phyloP scores from a whole-genome alignment of 2,888 invertebrate genomes.

The Penaeus monodon region DNA sequence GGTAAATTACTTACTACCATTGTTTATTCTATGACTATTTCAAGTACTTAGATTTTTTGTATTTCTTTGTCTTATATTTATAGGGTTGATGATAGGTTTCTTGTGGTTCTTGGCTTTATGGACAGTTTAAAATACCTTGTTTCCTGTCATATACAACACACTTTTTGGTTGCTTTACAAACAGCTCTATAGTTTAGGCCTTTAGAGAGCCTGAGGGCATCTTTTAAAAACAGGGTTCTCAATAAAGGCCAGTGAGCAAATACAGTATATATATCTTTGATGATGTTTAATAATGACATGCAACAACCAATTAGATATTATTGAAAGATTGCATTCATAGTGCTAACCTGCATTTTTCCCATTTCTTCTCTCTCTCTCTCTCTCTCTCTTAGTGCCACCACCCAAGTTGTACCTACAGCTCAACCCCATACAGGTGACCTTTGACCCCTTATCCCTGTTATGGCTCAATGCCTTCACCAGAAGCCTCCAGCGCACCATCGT shows the following conservation, averaged over 20 bases:
- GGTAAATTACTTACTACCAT: constrained; percentile 73
- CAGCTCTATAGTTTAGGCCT: background rate
- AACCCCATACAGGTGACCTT: constrained; percentile 91
- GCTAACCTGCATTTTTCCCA: background rate
- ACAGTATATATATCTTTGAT: no score
- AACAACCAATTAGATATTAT: no score
- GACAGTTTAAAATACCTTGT: no score
- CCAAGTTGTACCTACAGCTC: constrained; percentile 90
- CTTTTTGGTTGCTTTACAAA: no score
- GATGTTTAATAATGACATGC: no score
- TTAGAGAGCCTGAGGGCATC: background rate
- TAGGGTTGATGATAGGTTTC: no score
- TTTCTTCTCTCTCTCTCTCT: constrained; percentile 12
- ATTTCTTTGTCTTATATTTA: no score
- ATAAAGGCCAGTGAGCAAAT: background rate
- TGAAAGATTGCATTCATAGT: no score
- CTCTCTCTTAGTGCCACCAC: constrained; percentile 85
- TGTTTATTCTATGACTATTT: no score
- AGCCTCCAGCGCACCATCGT: constrained; percentile 84
- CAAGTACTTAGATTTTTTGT: no score
- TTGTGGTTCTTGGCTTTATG: no score
- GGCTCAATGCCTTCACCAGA: constrained; percentile 93
- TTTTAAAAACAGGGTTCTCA: background rate
- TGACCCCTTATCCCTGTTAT: constrained; percentile 88
- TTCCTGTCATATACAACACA: no score